Evolutionary conservation across 2,113 vertebrate genomes (phyloP), one percentile per base, ranked within the genome.

Genomic region (Numenius arquata): DNA sequence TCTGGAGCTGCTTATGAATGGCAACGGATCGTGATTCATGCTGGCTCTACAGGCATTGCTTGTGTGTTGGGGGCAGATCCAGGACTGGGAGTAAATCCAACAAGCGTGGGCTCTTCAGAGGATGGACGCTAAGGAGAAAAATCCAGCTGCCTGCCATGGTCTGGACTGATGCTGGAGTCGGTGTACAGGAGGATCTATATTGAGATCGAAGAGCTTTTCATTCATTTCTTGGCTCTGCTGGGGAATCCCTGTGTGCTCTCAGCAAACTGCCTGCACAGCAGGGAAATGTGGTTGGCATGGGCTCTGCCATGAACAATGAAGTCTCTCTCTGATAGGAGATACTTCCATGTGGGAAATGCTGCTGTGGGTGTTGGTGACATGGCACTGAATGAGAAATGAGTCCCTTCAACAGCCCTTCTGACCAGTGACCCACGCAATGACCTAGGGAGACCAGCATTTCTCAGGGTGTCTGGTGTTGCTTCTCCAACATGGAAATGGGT

Each of bases 201-300:
- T 78, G 90, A 71, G 75, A 78, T 36, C 38, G 79, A 84, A 80
- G 50, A 59, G 67, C 62, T n/a, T 94, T 96, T 82, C 59, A 43
- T 90, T 89, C 80, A 52, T 91, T 93, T 82, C 88, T 82, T 86
- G 90, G 63, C 75, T 94, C 82, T 88, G 50, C 41, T 79, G 78
- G 19, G 15, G 40, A 65, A 65, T 68, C 36, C 34, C 23, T 67
- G 36, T 53, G 71, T 40, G 50, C 45, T 76, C 17, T 70, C 63
- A 67, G 78, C 1, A 12, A 95, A 82, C 61, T 66, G 45, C 59
- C 75, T 67, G 63, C 45, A 38, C 45, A 76, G 53, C 53, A 88
- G 62, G 78, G 45, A 66, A 80, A 58, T 45, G 52, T 40, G 52
- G n/a, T 48, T 93, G 82, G 71, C 74, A 56, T 27, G 17, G 48